phyloP scores from a whole-genome alignment of 2,888 invertebrate genomes.

The Calameuta pallipes region DNA sequence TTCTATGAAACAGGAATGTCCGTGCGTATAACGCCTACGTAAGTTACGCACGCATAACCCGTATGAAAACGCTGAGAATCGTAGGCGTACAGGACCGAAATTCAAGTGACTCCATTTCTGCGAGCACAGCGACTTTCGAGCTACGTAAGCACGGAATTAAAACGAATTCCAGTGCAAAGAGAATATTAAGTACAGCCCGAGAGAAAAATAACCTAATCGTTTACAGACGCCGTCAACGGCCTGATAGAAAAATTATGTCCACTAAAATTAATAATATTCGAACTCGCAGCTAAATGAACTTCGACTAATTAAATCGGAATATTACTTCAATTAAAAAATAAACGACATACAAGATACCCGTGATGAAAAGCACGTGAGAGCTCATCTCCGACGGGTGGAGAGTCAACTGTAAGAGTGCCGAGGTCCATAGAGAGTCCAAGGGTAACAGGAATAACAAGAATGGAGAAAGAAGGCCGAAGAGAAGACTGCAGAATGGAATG shows the following conservation, averaged over 20 bases:
- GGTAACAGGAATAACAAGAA: neutral
- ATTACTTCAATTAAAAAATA: neutral
- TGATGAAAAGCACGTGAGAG: neutral
- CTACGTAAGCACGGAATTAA: neutral
- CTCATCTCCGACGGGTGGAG: neutral
- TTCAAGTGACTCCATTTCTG: neutral
- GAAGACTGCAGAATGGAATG: neutral
- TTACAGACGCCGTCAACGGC: neutral
- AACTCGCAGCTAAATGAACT: fast-evolving
- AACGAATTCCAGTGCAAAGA: neutral
- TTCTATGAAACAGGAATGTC: neutral
- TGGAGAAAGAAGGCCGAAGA: neutral
- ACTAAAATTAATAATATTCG: neutral
- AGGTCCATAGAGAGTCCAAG: neutral
- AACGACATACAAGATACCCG: neutral
- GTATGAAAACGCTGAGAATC: neutral
- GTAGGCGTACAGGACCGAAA: neutral
- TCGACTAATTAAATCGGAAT: neutral
- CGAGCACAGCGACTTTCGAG: neutral
- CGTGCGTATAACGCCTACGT: neutral
- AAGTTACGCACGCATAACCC: neutral
- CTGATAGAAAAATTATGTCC: neutral
- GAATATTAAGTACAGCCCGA: neutral
- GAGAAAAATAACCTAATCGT: neutral
- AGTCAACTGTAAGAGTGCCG: neutral